phyloP scores from a whole-genome alignment of 2,113 vertebrate genomes.

The Chunga burmeisteri region DNA sequence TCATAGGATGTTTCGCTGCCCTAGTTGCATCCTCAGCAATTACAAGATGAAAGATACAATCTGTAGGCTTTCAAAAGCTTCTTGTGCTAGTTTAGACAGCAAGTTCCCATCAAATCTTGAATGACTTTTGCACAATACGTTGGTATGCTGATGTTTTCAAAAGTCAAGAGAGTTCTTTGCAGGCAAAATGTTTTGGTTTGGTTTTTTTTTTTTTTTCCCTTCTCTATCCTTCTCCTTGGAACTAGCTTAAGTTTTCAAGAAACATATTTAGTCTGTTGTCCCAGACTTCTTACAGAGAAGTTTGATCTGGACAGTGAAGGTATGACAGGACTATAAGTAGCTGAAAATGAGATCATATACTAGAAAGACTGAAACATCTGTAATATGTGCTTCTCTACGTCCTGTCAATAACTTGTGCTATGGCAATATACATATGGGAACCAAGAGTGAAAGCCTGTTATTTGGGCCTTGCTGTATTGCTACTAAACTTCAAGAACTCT shows the following conservation, averaged over 20 bases:
- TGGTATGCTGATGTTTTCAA: not conserved
- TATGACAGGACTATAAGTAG: not conserved
- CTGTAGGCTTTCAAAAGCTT: not conserved
- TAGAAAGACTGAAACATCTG: not conserved
- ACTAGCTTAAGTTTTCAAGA: not conserved
- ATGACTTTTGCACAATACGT: not conserved
- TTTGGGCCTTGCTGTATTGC: not conserved
- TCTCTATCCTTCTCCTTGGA: not conserved
- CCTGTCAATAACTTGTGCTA: not conserved
- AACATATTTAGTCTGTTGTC: not conserved
- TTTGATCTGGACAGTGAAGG: not conserved
- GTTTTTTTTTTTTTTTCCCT: not conserved
- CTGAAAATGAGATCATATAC: not conserved
- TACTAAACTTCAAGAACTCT: not conserved
- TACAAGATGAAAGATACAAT: not conserved
- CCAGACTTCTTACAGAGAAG: not conserved
- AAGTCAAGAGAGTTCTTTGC: not conserved
- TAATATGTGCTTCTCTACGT: not conserved
- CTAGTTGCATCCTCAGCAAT: not conserved
- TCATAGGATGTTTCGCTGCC: not conserved
- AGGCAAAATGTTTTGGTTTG: not conserved
- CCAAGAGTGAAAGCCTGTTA: not conserved
- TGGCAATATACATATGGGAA: not conserved
- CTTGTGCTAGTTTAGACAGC: not conserved
- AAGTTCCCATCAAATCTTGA: not conserved